Conservation (phyloP, 2,888 invertebrate species). For the Furcula furcula region DNA sequence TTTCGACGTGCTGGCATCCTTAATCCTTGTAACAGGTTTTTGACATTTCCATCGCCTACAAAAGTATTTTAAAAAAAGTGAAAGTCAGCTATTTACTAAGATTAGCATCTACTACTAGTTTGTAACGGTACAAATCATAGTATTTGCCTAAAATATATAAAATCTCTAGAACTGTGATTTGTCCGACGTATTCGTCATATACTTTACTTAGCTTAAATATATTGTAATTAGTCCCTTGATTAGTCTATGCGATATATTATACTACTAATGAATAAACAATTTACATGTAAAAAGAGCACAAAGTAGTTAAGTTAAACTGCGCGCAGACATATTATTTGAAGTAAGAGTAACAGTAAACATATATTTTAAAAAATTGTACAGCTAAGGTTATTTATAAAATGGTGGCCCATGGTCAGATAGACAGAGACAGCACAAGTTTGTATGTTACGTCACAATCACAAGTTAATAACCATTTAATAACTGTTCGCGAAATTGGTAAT, state of each 20-base stretch:
- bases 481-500: not conserved
- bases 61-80: no score
- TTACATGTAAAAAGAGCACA: slow-evolving; percentile 13
- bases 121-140: no score
- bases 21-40: not conserved
- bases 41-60: not conserved
- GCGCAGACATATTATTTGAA: slow-evolving; percentile 18
- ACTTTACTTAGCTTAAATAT: no score
- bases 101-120: no score
- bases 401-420: slow-evolving; percentile 15
- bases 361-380: slow-evolving; percentile 16
- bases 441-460: no score
- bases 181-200: no score
- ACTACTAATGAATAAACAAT: slow-evolving; percentile 14
- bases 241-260: no score
- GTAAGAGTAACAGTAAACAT: slow-evolving; percentile 11
- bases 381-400: slow-evolving; percentile 17
- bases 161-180: no score
- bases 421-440: not conserved
- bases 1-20: not conserved
- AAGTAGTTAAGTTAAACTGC: slow-evolving; percentile 14
- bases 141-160: no score
- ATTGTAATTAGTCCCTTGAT: no score
- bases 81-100: no score
- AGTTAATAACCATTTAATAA: not conserved